A percentile compares a stretch with the other conserved stretches of the same genome.
phyloP scores from a whole-genome alignment of 2,113 vertebrate species.

The Anoura caudifer region DNA sequence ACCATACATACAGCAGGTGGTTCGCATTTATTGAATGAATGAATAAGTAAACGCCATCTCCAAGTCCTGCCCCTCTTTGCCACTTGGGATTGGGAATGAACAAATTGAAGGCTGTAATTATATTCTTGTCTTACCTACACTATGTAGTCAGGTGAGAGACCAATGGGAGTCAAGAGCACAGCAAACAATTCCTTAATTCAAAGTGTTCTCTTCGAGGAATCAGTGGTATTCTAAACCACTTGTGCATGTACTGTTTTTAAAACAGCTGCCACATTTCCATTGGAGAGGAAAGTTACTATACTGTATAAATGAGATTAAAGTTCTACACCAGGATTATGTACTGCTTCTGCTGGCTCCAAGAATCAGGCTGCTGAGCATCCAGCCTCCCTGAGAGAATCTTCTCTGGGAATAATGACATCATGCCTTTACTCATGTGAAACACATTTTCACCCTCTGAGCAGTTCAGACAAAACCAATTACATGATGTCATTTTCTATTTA shows the following conservation, averaged over 20 bases:
- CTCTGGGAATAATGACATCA: slow-evolving; percentile 43
- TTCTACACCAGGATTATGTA: not conserved
- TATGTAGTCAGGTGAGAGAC: not conserved
- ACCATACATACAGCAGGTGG: not conserved
- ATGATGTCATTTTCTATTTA: slow-evolving; percentile 66
- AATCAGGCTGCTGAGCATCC: not conserved
- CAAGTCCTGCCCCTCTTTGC: not conserved
- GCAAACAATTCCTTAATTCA: not conserved
- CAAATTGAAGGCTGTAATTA: not conserved
- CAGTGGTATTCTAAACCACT: not conserved
- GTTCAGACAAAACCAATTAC: slow-evolving; percentile 65
- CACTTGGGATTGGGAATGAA: not conserved
- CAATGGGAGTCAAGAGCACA: not conserved
- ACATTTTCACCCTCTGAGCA: slow-evolving; percentile 19
- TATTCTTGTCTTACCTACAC: not conserved
- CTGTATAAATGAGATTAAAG: not conserved
- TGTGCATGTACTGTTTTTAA: not conserved
- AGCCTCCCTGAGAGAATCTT: not conserved
- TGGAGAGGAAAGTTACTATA: not conserved
- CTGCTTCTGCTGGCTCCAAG: not conserved
- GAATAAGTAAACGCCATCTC: not conserved
- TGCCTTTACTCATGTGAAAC: slow-evolving; percentile 30
- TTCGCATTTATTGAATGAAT: not conserved
- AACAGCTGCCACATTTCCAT: not conserved
- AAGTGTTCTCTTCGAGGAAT: not conserved